Base-by-base conservation (phyloP, 2,113 vertebrate genomes). In the Neotoma lepida region DNA sequence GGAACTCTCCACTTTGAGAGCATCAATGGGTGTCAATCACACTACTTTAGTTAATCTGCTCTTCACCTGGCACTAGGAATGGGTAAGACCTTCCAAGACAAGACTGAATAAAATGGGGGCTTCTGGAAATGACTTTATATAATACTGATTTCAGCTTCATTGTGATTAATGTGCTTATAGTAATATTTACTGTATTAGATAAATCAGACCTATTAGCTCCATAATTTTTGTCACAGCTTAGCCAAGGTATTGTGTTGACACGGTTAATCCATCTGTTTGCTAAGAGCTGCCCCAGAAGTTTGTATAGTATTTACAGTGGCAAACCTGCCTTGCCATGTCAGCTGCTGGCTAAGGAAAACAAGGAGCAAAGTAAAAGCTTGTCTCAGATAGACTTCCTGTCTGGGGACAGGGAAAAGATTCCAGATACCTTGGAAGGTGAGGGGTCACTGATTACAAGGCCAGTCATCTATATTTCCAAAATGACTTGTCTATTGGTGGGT, bases 141-240 rank as follows among this genome's bases (percentile, higher is more conserved):
- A 66, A 73, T 39, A 63, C 44, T 77, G 54, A 90, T 88, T 66
- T 89, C 46, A 58, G 41, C 61, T 88, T 88, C 89, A 63, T 76
- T 76, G 93, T 95, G 91, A 82, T 91, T n/a, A 74, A 44, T 46
- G 41, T 81, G 76, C 86, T 94, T 78, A 85, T 4, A 64, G 66
- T 73, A 68, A 81, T 5, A 9, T 82, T 74, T 39, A 63, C 66
- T 85, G 68, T 66, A 35, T 82, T 88, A 68, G 13, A 70, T 10
- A 12, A 54, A 93, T n/a, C 35, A 77, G 86, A 74, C 22, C 89
- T 86, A 68, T 44, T 1, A 54, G 78, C 14, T 41, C 51, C 63
- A 70, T 4, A 80, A 39, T 49, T 41, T 2, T 41, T 0, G 28
- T 54, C 46, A 90, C 84, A 73, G 61, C 35, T 94, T 28, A 44